Evolutionary conservation across 2,113 vertebrate genomes (phyloP).

Genomic region (Oenanthe melanoleuca): DNA sequence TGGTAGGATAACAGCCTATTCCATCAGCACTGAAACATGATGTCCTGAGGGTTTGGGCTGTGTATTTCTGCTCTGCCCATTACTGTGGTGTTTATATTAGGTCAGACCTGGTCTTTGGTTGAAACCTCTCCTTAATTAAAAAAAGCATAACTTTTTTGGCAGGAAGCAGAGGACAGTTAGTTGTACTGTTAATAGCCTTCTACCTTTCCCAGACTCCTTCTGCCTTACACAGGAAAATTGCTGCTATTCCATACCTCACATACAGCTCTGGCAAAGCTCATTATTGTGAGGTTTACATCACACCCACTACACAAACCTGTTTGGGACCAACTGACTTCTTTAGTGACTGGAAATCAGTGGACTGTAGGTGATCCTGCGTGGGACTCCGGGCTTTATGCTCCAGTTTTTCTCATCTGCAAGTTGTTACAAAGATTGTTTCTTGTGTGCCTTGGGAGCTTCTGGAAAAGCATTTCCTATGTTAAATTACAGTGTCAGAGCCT

Average conservation of each 20-base stretch:
- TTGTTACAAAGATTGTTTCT: background rate
- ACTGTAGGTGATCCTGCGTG: background rate
- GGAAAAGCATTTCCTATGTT: background rate
- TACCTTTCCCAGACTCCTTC: background rate
- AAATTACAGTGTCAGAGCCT: background rate
- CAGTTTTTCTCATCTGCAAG: background rate
- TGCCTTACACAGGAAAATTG: background rate
- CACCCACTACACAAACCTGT: background rate
- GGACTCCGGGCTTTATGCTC: background rate
- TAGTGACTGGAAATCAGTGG: background rate
- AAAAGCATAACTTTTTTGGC: background rate
- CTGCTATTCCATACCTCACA: background rate
- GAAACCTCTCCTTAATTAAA: background rate
- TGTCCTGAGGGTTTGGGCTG: background rate
- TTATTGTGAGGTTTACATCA: rapidly evolving
- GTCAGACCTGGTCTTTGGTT: background rate
- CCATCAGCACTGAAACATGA: background rate
- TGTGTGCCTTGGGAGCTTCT: background rate
- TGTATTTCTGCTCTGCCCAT: background rate
- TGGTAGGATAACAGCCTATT: background rate
- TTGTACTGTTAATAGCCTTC: background rate
- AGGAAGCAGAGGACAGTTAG: background rate
- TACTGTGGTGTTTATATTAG: background rate
- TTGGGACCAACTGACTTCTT: background rate
- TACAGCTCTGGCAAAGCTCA: background rate